phyloP scores from a whole-genome alignment of 2,113 vertebrate genomes.

The Forbesichthys papilliferus region DNA sequence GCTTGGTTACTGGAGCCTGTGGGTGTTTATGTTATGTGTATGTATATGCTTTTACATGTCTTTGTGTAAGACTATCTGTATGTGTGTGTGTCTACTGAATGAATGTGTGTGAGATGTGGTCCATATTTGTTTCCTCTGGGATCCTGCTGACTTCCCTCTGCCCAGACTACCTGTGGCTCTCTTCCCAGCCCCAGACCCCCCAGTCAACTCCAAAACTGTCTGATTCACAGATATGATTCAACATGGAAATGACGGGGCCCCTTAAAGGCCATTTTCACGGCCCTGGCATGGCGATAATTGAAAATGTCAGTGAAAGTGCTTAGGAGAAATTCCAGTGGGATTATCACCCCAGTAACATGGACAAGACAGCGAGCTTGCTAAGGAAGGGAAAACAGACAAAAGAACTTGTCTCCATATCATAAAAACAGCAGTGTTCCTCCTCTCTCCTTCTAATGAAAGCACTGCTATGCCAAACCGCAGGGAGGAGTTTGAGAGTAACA shows the following conservation, averaged over 20 bases:
- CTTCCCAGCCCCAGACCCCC: slow-evolving; percentile 24
- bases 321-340: slow-evolving; percentile 75
- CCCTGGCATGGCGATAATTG: slow-evolving; percentile 74
- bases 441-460: slow-evolving; percentile 59
- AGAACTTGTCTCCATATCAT: slow-evolving; percentile 78
- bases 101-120: slow-evolving; percentile 17
- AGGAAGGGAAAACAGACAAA: slow-evolving; percentile 61
- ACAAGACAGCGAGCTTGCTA: slow-evolving; percentile 71
- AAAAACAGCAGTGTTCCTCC: slow-evolving; percentile 70
- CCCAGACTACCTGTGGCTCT: slow-evolving; percentile 22
- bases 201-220: slow-evolving; percentile 29
- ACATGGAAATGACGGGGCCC: slow-evolving; percentile 60
- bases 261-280: slow-evolving; percentile 73
- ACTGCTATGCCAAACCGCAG: slow-evolving; percentile 53
- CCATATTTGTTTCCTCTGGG: slow-evolving; percentile 1
- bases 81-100: slow-evolving; percentile 1
- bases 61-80: not conserved
- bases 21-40: slow-evolving; percentile 1
- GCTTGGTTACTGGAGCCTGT: slow-evolving; percentile 29
- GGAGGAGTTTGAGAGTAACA: slow-evolving; percentile 72
- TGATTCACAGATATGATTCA: slow-evolving; percentile 75
- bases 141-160: slow-evolving; percentile 29
- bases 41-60: not conserved
- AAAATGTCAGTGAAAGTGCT: slow-evolving; percentile 79
- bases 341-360: slow-evolving; percentile 79